Percentiles rank a stretch among this genome's conserved stretches.
Conservation (phyloP, 2,797 vertebrate genomes). For the Hapalemur alaotrensis region DNA sequence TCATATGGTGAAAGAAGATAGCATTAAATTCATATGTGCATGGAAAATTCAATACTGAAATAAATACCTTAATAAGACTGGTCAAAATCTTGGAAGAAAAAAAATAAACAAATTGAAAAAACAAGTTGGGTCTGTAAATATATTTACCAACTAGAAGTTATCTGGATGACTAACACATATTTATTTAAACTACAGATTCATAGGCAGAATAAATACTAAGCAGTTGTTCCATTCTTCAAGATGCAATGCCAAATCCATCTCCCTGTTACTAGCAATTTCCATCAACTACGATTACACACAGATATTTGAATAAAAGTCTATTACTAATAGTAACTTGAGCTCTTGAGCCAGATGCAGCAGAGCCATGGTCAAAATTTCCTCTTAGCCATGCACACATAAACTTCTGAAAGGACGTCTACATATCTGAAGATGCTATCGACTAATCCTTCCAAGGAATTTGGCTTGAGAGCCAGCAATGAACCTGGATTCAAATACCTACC, state of each 20-base stretch:
- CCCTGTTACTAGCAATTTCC: slow-evolving; percentile 56
- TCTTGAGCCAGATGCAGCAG: slow-evolving; percentile 12
- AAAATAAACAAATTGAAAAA: background rate
- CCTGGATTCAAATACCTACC: slow-evolving; percentile 42
- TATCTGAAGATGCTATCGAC: background rate
- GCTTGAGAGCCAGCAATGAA: background rate
- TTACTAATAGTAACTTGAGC: slow-evolving; percentile 62
- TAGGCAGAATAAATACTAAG: slow-evolving; percentile 53
- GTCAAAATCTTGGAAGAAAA: slow-evolving; percentile 6
- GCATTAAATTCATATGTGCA: background rate
- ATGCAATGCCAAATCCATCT: slow-evolving; percentile 35
- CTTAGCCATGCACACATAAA: background rate
- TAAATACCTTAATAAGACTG: slow-evolving; percentile 1
- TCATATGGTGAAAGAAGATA: background rate
- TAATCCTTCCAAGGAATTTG: slow-evolving; percentile 45
- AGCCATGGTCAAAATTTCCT: slow-evolving; percentile 27
- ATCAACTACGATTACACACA: slow-evolving; percentile 61
- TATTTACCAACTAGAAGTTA: slow-evolving; percentile 41
- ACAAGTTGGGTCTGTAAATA: background rate
- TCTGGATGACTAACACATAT: slow-evolving; percentile 40
- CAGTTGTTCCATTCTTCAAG: slow-evolving; percentile 54
- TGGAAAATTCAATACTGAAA: slow-evolving; percentile 17
- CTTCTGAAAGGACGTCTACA: slow-evolving; percentile 24
- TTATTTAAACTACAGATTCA: slow-evolving; percentile 45
- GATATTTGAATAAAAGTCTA: slow-evolving; percentile 74